Percentiles rank a stretch among this genome's conserved stretches.
Evolutionary conservation across 2,797 vertebrate species (phyloP).

Genomic region (Allobates femoralis): DNA sequence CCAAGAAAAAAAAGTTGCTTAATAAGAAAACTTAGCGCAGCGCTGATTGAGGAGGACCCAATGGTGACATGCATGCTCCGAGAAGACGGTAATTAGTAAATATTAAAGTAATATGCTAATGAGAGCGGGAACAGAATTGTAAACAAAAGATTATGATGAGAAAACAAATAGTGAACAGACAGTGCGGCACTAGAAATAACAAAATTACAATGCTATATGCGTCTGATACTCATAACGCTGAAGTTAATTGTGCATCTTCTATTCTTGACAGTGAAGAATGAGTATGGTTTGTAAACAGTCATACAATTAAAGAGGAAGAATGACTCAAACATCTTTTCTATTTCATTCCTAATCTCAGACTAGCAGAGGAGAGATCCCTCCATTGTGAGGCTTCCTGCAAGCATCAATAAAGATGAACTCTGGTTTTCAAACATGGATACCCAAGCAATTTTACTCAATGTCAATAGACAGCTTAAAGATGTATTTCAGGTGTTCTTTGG

Average conservation of each 20-base stretch:
- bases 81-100: constrained; percentile 38
- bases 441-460: not conserved
- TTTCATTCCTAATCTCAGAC: constrained; percentile 6
- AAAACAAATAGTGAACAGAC: constrained; percentile 41
- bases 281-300: constrained; percentile 27
- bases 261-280: constrained; percentile 52
- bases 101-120: constrained; percentile 48
- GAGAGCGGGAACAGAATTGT: constrained; percentile 26
- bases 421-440: not conserved
- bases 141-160: constrained; percentile 35
- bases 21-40: not conserved
- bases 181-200: constrained; percentile 5
- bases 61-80: not conserved
- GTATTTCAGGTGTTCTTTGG: not conserved
- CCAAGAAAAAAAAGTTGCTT: not conserved
- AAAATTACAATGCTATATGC: constrained; percentile 41
- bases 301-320: constrained; percentile 36
- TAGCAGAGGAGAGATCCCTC: not conserved
- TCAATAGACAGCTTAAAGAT: not conserved
- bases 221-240: constrained; percentile 38
- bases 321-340: constrained; percentile 21
- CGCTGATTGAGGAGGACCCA: not conserved
- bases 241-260: constrained; percentile 50
- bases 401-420: not conserved
- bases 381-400: not conserved